Percentiles rank a stretch among this genome's conserved stretches.
Conservation (phyloP, 2,888 invertebrate species). For the Hemicrepidius hirtus region DNA sequence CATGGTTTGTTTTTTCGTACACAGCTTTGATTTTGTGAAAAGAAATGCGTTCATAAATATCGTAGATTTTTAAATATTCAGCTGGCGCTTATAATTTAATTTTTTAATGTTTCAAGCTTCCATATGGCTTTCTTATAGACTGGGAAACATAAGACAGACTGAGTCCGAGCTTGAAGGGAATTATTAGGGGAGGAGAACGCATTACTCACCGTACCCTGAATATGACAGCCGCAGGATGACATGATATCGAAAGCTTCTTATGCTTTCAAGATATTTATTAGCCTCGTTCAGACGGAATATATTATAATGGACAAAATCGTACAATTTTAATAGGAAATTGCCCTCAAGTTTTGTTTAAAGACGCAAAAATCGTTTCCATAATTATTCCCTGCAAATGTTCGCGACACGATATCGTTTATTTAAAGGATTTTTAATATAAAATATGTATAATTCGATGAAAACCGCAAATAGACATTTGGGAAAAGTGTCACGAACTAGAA, state of each 20-base stretch:
- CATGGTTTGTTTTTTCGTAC: conserved; percentile 4
- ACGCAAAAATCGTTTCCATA: neutral
- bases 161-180: conserved; percentile 45
- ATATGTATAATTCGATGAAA: conserved; percentile 70
- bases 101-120: neutral
- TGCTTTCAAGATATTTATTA: conserved; percentile 65
- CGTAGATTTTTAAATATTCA: neutral
- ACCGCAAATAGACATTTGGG: conserved; percentile 70
- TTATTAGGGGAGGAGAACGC: conserved; percentile 62
- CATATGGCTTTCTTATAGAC: conserved; percentile 20
- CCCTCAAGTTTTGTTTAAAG: neutral
- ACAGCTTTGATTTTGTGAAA: neutral
- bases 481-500: conserved; percentile 71
- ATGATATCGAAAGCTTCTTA: conserved; percentile 66
- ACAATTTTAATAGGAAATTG: conserved; percentile 24
- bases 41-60: neutral
- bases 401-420: conserved; percentile 10
- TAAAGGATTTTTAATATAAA: conserved; percentile 54
- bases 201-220: conserved; percentile 67
- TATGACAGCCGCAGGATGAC: conserved; percentile 67
- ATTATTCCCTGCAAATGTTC: neutral
- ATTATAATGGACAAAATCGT: conserved; percentile 49
- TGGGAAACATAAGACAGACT: conserved; percentile 27
- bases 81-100: neutral
- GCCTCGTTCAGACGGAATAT: conserved; percentile 59